Evolutionary conservation across 2,888 invertebrate genomes (phyloP).

Genomic region (Imbricaverruca yamaguchii): DNA sequence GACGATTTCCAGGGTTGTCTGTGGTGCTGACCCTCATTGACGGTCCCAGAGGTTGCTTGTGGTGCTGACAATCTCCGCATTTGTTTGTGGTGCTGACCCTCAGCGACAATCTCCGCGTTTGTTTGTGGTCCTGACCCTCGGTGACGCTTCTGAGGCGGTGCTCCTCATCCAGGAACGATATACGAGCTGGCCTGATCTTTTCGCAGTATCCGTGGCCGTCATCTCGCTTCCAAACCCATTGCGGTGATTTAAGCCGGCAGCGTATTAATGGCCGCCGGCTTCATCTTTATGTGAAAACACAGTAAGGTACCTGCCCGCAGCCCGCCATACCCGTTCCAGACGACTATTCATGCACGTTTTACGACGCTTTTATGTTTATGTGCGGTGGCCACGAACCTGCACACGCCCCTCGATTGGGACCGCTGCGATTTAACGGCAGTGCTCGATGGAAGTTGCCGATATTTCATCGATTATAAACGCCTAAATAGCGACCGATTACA

Average conservation of each 20-base stretch:
- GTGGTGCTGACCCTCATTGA: no score
- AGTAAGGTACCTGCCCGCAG: neutral
- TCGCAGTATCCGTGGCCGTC: neutral
- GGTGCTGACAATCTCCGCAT: no score
- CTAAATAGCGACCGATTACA: neutral
- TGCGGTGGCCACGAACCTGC: neutral
- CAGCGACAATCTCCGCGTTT: no score
- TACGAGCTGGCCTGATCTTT: neutral
- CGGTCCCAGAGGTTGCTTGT: no score
- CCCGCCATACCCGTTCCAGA: neutral
- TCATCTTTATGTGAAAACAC: neutral
- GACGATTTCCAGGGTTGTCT: no score
- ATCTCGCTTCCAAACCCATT: neutral
- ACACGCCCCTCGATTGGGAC: neutral
- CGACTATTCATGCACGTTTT: neutral
- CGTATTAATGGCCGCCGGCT: neutral
- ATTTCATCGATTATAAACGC: neutral
- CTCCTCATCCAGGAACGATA: neutral
- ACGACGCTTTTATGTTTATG: conserved; percentile 4
- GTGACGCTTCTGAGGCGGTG: neutral
- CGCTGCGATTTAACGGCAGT: neutral
- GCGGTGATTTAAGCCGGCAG: neutral
- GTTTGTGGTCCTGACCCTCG: no score
- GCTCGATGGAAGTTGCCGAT: neutral
- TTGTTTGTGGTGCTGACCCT: no score